Base-by-base conservation (phyloP, 2,797 vertebrate species). In the Holocentrus rufus region DNA sequence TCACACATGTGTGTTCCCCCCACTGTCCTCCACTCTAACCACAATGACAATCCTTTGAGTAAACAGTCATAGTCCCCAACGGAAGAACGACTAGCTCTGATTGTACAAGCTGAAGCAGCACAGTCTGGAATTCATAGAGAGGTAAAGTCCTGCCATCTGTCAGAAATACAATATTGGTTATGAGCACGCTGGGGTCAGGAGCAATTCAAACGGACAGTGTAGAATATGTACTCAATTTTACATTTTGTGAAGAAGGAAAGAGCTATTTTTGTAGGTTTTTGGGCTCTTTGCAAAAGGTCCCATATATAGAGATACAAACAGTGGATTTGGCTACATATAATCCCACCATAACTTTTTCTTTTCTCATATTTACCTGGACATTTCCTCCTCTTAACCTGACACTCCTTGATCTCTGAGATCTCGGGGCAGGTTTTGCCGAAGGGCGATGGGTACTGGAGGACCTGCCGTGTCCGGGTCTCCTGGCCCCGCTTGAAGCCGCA, bases 401-500 rank as follows among this genome's bases (percentile, higher is more conserved):
- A 99, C 78, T 96, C 96, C 84, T 95, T 97, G 87, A 93, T 94
- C 83, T 99, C 97, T 1, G 91, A 95, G 82, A 92, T 94, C 17
- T 94, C 89, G 42, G 95, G 95, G 89, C 98, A 99, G 70, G 94
- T 90, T 80, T 90, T 94, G 31, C 97, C 97, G 42, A 93, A 94
- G 72, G 94, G 87, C 57, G 96, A 96, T 0, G 96, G 95, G 84
- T 94, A 93, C 82, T 96, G 95, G 64, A 95, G 73, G 77, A 98
- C 94, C 85, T 95, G 95, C 84, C 97, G 93, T 44, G 93, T 94
- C 80, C 97, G 95, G 66, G 94, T 95, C 93, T 98, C 96, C 88
- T 96, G 95, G 73, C 97, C 96, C 78, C 94, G 94, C 92, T 94
- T 98, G 93, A 98, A 98, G 79, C 96, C 96, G 77, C 98, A 98